Evolutionary conservation across 2,113 vertebrate genomes (phyloP).

Genomic region (Oryzias woworae): DNA sequence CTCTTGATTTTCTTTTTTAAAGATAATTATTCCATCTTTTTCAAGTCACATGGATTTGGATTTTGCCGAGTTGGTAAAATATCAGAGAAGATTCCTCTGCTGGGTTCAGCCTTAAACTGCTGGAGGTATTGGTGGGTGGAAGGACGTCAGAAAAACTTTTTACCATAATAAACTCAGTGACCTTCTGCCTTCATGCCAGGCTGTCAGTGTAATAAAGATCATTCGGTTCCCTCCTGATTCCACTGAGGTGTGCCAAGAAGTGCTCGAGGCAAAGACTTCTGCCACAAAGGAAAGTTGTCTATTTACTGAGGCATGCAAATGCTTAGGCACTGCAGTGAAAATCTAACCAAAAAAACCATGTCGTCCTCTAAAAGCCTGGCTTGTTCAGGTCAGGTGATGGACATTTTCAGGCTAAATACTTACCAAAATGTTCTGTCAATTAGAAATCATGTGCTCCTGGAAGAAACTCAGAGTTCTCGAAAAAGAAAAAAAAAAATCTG

Average conservation of each 20-base stretch:
- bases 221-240: conserved; percentile 49
- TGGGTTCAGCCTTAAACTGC: conserved; percentile 14
- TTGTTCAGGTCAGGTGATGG: not conserved
- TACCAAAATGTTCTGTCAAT: too few relatives aligned
- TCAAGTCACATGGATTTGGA: conserved; percentile 3
- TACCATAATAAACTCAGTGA: conserved; percentile 36
- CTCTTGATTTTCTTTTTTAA: not conserved
- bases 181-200: conserved; percentile 45
- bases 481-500: not conserved
- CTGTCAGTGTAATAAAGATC: conserved; percentile 46
- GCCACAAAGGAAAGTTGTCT: conserved; percentile 15
- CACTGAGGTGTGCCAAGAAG: conserved; percentile 52
- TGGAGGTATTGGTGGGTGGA: conserved; percentile 22
- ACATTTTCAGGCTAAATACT: too few relatives aligned
- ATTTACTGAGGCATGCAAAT: not conserved
- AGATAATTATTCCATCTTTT: not conserved
- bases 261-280: conserved; percentile 19
- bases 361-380: too few relatives aligned
- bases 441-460: not conserved
- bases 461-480: not conserved
- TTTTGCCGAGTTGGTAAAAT: conserved; percentile 4
- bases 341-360: not conserved
- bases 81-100: not conserved
- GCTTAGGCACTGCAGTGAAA: not conserved
- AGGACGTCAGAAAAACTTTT: conserved; percentile 37